Evolutionary conservation across 2,888 invertebrate species (phyloP).

Genomic region (Meandrusa payeni): DNA sequence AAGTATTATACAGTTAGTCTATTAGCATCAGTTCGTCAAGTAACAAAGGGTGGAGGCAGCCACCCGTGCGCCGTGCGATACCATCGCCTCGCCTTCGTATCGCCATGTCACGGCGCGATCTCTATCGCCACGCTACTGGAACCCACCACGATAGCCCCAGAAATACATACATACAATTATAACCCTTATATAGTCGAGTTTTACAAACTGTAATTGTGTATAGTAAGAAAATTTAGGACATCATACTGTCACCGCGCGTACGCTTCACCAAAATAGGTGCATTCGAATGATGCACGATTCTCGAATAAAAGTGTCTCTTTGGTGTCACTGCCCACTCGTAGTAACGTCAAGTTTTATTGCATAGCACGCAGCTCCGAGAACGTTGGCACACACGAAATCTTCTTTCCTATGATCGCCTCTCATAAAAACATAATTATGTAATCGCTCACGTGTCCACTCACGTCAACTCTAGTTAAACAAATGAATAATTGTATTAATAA

Average conservation of each 20-base stretch:
- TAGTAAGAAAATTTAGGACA: not conserved
- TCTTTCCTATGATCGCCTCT: not conserved
- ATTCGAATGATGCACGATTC: constrained; percentile 53
- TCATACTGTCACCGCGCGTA: constrained; percentile 10
- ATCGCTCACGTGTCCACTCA: too few relatives aligned
- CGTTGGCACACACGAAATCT: not conserved
- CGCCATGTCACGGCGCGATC: constrained; percentile 68
- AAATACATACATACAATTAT: constrained; percentile 16
- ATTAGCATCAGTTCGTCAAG: constrained; percentile 7
- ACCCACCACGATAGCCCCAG: constrained; percentile 27
- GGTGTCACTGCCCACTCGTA: constrained; percentile 38
- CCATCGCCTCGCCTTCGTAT: constrained; percentile 50
- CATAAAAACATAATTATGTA: not conserved
- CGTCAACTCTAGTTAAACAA: not conserved
- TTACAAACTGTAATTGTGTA: constrained; percentile 6
- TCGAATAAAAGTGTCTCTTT: constrained; percentile 62
- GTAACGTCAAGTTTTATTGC: constrained; percentile 28
- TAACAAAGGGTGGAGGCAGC: constrained; percentile 27
- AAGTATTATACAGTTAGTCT: not conserved
- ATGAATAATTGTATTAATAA: not conserved
- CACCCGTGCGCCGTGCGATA: constrained; percentile 58
- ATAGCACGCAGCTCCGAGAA: not conserved
- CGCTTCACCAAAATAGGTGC: constrained; percentile 28
- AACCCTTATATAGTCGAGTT: constrained; percentile 23
- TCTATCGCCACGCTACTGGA: constrained; percentile 48